phyloP scores from a whole-genome alignment of 2,888 invertebrate genomes.

The Portevinia maculata region DNA sequence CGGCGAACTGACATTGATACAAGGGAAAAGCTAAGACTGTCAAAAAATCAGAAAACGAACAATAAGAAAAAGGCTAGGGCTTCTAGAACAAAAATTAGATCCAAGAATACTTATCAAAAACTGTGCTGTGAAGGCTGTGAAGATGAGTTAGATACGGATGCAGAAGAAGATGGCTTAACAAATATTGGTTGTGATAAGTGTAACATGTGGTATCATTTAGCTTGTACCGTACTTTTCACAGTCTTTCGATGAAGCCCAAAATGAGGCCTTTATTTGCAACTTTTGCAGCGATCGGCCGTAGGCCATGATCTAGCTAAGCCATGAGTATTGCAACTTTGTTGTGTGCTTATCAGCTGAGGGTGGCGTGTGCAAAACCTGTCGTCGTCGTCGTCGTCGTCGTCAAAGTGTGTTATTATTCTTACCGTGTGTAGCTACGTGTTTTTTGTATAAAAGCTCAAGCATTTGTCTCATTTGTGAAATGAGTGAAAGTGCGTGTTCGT shows the following conservation, averaged over 20 bases:
- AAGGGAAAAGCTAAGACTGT: conserved; percentile 8
- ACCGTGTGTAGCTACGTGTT: no score
- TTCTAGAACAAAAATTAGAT: not conserved
- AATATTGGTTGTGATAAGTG: conserved; percentile 34
- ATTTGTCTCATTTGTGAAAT: no score
- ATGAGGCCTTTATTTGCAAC: conserved; percentile 1
- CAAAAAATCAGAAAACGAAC: conserved; percentile 7
- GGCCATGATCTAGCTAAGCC: no score
- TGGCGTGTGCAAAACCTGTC: no score
- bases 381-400: no score
- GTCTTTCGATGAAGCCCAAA: conserved; percentile 23
- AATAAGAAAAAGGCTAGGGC: conserved; percentile 15
- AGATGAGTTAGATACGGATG: conserved; percentile 25
- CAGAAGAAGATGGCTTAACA: conserved; percentile 34
- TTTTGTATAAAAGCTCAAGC: no score
- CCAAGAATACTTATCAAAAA: no score
- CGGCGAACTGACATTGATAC: conserved; percentile 5
- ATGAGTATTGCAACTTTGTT: no score
- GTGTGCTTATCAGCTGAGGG: no score
- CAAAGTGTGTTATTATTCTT: no score
- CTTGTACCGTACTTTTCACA: conserved; percentile 2
- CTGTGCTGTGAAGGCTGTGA: conserved; percentile 3
- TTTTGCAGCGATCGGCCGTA: no score
- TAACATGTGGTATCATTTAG: conserved; percentile 29
- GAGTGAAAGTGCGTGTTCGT: no score